A percentile compares a stretch with the other conserved stretches of the same genome.
phyloP scores from a whole-genome alignment of 1,140 invertebrate genomes.

The Marisa cornuarietis region DNA sequence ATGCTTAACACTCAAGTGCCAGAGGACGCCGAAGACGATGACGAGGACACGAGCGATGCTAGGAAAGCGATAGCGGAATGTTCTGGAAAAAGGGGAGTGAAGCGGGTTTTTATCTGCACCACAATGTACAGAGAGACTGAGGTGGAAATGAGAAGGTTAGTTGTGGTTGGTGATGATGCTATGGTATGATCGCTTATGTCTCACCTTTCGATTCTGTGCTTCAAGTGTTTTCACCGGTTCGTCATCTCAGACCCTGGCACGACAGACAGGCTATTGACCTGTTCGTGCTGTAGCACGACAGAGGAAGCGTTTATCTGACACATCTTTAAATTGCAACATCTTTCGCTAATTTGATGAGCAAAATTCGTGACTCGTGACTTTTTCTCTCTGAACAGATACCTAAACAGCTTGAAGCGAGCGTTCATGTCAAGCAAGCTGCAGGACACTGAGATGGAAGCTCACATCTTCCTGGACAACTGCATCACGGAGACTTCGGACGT shows the following conservation, averaged over 20 bases:
- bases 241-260: too few species aligned
- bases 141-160: slow-evolving; percentile 41
- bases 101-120: slow-evolving; percentile 46
- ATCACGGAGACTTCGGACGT: slow-evolving; percentile 26
- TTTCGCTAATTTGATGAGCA: background rate
- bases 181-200: too few species aligned
- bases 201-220: too few species aligned
- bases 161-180: too few species aligned
- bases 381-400: slow-evolving; percentile 24
- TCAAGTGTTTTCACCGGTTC: too few species aligned
- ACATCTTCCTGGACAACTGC: slow-evolving; percentile 57
- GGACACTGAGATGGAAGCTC: slow-evolving; percentile 42
- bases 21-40: background rate
- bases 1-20: slow-evolving; percentile 25
- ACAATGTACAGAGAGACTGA: slow-evolving; percentile 53
- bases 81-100: slow-evolving; percentile 1
- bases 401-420: slow-evolving; percentile 40
- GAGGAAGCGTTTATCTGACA: background rate
- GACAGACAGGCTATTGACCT: too few species aligned
- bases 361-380: too few species aligned
- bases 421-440: slow-evolving; percentile 31
- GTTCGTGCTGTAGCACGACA: background rate
- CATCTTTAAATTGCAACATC: background rate
- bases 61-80: background rate
- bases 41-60: background rate